These are phyloP conservation scores for Myotis findleyi DNA, from an alignment of 2,797 vertebrate genomes.

Conservation along the genomic window DNA sequence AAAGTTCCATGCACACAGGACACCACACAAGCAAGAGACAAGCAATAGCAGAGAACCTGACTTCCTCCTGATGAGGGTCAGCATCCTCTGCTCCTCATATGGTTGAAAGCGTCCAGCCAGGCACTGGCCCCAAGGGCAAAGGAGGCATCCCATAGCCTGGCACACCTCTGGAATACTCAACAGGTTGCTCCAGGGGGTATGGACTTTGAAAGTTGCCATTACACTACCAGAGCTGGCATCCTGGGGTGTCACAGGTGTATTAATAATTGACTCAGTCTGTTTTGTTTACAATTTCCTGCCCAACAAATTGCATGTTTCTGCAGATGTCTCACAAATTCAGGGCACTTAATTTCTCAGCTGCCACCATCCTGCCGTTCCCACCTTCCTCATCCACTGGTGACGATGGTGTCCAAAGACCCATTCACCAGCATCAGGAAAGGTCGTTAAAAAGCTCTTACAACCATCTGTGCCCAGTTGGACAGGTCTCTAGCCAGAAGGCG, in stretches of 20 bases:
- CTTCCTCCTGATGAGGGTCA: background rate
- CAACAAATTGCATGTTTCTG: constrained; percentile 78
- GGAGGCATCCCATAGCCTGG: constrained; percentile 45
- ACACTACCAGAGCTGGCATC: constrained; percentile 68
- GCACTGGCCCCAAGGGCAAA: constrained; percentile 43
- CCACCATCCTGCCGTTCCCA: constrained; percentile 73
- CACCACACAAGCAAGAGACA: background rate
- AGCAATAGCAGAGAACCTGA: background rate
- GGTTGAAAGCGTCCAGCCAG: constrained; percentile 15
- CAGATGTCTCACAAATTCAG: constrained; percentile 80
- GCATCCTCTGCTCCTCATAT: background rate
- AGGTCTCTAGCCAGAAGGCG: constrained; percentile 18
- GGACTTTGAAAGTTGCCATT: constrained; percentile 73
- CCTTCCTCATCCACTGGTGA: constrained; percentile 67
- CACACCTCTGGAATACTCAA: constrained; percentile 59
- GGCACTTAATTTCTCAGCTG: constrained; percentile 77
- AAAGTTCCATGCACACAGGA: background rate
- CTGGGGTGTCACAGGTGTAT: constrained; percentile 80
- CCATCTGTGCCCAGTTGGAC: constrained; percentile 82
- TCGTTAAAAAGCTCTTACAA: constrained; percentile 80
- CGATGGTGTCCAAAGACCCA: constrained; percentile 64
- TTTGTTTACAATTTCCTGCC: constrained; percentile 82
- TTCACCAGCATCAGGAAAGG: constrained; percentile 59
- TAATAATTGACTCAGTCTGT: constrained; percentile 83
- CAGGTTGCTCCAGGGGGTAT: constrained; percentile 63